Evolutionary conservation across 2,888 invertebrate species (phyloP), one percentile per base, ranked within the genome.

Genomic region (Netelia inedita): DNA sequence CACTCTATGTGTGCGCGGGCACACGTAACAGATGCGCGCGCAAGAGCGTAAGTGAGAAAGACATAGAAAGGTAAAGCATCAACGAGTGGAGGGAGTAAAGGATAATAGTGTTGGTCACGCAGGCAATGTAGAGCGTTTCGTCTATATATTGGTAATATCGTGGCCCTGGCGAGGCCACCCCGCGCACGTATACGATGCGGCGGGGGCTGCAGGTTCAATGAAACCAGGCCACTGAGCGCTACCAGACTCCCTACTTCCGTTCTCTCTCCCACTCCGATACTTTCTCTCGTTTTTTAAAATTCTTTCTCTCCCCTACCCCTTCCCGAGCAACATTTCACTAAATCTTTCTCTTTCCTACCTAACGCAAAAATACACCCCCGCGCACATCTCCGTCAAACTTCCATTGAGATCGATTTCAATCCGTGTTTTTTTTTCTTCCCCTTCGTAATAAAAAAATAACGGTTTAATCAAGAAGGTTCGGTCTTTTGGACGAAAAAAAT

Each of bases 121-220:
- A 28, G 28, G 28, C 28, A 28, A 46, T 46, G 11, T 10, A 46
- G 46, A 14, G 46, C 46, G 28, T 46, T 46, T 46, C 46, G 14
- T 46, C 10, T 46, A 46, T 46, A 46, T 46, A 46, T 46, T 46
- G 46, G 46, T 14, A 46, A 46, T 46, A 46, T 46, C 46, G 46
- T 46, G 46, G 46, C 14, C 46, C 14, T 65, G 35, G 65, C 41
- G 65, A 66, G 55, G 65, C 35, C 50, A 35, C 43, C 35, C 80
- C 85, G 83, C 81, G 86, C 86, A 88, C 87, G 87, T 86, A 46
- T 50, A 61, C 16, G 50, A 76, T 61, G 78, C 41, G 71, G 72
- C 41, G 88, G 82, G 28, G 61, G 72, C 66, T 88, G 90, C 90
- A 90, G 90, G 92, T 92, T 92, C 92, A 92, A 92, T 92, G 92